Conservation (phyloP, 92 coral and sea anemone species). For the Epizoanthus ramosus region DNA sequence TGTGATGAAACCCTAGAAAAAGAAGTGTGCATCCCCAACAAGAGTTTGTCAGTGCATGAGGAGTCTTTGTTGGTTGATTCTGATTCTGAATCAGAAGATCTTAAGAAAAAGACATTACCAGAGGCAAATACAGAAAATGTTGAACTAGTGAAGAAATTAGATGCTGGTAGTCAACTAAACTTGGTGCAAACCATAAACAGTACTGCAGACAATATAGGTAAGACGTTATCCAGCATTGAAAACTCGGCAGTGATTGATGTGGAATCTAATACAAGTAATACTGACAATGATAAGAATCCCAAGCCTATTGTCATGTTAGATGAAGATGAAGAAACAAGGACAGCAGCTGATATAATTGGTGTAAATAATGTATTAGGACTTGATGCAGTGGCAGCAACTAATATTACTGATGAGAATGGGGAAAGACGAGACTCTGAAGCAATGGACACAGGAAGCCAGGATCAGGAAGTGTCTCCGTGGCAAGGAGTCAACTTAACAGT, state of each 20-base stretch:
- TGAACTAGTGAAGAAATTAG: background rate
- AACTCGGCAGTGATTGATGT: background rate
- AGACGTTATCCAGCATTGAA: background rate
- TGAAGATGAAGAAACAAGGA: background rate
- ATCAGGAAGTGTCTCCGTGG: conserved; percentile 21
- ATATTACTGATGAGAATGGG: background rate
- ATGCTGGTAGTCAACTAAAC: background rate
- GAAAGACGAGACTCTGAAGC: background rate
- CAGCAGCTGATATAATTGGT: background rate
- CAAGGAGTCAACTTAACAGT: conserved; percentile 39
- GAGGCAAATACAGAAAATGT: background rate
- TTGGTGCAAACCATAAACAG: background rate
- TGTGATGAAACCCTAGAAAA: background rate
- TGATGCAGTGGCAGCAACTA: background rate
- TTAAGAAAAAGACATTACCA: background rate
- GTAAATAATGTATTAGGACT: background rate
- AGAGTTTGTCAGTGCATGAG: background rate
- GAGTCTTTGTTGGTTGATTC: background rate
- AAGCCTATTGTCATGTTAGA: background rate
- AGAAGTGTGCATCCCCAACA: background rate
- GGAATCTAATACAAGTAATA: background rate
- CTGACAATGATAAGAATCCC: background rate
- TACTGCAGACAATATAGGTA: background rate
- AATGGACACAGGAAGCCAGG: background rate
- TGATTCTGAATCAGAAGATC: conserved; percentile 1